phyloP scores from a whole-genome alignment of 2,113 vertebrate genomes.

The Turdus rufiventris region DNA sequence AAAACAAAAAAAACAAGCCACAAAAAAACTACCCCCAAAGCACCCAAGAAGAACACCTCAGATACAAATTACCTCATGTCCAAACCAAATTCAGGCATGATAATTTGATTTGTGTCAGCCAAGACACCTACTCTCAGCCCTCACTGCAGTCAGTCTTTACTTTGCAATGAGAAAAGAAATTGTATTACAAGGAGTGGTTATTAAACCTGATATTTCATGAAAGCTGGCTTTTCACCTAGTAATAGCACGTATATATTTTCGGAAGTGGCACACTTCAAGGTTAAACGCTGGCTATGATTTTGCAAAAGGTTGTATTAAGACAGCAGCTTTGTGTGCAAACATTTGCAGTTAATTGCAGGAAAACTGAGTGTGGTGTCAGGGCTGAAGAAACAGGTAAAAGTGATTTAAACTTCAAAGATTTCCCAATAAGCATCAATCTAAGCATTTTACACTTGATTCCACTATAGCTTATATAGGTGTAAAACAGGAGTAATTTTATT shows the following conservation, averaged over 20 bases:
- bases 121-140: background rate
- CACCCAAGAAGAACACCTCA: background rate
- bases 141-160: background rate
- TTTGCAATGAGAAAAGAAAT: background rate
- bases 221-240: background rate
- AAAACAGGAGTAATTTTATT: background rate
- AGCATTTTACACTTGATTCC: background rate
- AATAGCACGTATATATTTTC: background rate
- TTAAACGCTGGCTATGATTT: background rate
- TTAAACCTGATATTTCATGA: background rate
- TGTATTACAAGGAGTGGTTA: background rate
- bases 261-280: conserved; percentile 6
- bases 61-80: background rate
- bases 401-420: conserved; percentile 27
- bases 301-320: background rate
- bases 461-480: background rate
- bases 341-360: conserved; percentile 18
- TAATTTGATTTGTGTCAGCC: background rate
- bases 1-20: background rate
- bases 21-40: background rate
- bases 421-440: background rate
- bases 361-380: background rate
- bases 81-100: background rate
- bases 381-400: background rate
- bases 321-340: background rate